Base-by-base conservation (phyloP, 2,113 vertebrate species). In the Zapornia atra region DNA sequence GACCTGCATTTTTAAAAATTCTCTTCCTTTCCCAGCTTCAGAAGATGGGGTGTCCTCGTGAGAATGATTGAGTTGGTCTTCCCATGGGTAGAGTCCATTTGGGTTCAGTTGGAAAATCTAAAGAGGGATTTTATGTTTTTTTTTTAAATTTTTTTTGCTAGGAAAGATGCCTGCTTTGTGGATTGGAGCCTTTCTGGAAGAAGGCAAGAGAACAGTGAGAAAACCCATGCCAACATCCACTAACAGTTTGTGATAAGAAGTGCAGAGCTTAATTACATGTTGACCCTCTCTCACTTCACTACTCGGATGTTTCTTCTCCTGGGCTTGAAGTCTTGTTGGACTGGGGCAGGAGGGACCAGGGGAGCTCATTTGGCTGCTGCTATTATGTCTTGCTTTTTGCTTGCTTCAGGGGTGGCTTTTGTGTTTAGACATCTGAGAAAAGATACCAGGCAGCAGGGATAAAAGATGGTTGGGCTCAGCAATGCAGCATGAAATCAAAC, bases 401-500 rank as follows among this genome's bases (percentile, higher is more conserved):
- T 92, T 0, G 2, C 93, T 93, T 93, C 71, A 48, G 7, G 91
- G 84, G 75, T 94, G 93, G 93, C 75, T 90, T 95, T 92, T 94
- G 86, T 94, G 48, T 90, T 92, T n/a, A 92, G 61, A 72, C 83
- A 59, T 81, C 12, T 92, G 73, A 96, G 92, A 91, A 92, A 84
- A 95, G 94, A 91, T 94, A 92, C 21, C 66, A 87, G 83, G 77
- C 86, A 92, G 91, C 6, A 2, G 57, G 77, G 18, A 95, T 92
- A 92, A 94, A 92, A 93, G 86, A 63, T 63, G 6, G 65, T 64
- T 91, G 83, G 75, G 82, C 70, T 86, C 33, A 7, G 69, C 86
- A 51, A 59, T 28, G 65, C 90, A 93, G 95, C 95, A 82, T 94
- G 95, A 96, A 96, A 91, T 97, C 66, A 86, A 72, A 95, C 54